These are phyloP conservation scores for Drosophila quadrilineata DNA, from an alignment of 1,140 invertebrate genomes.

Conservation along the genomic window DNA sequence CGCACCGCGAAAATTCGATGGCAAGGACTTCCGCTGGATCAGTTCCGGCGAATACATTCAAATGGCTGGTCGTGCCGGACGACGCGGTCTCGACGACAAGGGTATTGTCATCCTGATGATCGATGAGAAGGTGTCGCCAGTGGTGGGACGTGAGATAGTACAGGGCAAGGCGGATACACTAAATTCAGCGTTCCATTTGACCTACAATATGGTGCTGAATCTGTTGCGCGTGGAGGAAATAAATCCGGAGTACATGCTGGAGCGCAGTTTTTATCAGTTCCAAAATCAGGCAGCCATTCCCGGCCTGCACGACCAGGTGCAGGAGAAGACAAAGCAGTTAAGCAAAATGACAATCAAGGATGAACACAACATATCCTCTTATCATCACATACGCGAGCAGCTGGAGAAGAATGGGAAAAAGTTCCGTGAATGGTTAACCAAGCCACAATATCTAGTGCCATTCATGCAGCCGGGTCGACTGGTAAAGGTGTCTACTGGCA, in stretches of 20 bases:
- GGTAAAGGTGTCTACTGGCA: constrained; percentile 93
- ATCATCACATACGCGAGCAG: constrained; percentile 92
- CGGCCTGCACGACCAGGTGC: constrained; percentile 90
- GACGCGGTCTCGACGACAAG: constrained; percentile 98
- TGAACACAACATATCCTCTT: constrained; percentile 90
- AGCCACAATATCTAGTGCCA: constrained; percentile 94
- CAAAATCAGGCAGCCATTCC: constrained; percentile 99
- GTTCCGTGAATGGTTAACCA: constrained; percentile 90
- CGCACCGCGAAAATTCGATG: constrained; percentile 97
- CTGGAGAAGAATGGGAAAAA: constrained; percentile 88
- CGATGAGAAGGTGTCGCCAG: constrained; percentile 96
- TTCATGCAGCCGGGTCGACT: constrained; percentile 97
- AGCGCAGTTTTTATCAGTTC: constrained; percentile 99
- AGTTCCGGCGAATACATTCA: constrained; percentile 99
- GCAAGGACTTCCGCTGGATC: constrained; percentile 96
- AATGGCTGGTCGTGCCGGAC: constrained; percentile 98
- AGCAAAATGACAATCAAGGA: constrained; percentile 86
- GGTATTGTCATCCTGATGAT: constrained; percentile 99
- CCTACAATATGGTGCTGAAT: constrained; percentile 99
- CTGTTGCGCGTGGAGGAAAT: constrained; percentile 98
- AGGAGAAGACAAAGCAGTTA: constrained; percentile 86
- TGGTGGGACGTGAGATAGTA: constrained; percentile 91
- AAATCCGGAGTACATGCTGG: constrained; percentile 99
- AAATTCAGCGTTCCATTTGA: constrained; percentile 99
- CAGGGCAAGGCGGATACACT: constrained; percentile 97